A percentile compares a stretch with the other conserved stretches of the same genome.
Evolutionary conservation across 1,140 invertebrate species (phyloP).

Genomic region (Antheraea mylitta): DNA sequence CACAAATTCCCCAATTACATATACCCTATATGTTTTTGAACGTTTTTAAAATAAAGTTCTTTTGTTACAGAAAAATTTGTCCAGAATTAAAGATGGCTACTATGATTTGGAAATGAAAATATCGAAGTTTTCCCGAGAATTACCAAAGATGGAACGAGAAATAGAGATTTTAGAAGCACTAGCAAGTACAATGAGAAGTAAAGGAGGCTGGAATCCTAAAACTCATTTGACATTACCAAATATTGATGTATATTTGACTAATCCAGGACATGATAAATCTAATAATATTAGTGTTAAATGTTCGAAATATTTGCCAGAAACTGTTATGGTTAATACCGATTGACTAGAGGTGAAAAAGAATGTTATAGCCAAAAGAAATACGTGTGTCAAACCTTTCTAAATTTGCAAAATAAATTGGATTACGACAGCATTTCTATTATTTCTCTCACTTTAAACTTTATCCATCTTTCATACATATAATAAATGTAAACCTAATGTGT

Average conservation of each 20-base stretch:
- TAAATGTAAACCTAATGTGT: too few relatives aligned
- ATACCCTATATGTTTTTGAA: too few relatives aligned
- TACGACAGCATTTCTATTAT: neutral
- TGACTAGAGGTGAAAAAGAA: slow-evolving; percentile 20
- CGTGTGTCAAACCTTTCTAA: slow-evolving; percentile 18
- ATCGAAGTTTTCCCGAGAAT: slow-evolving; percentile 44
- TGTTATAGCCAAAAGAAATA: slow-evolving; percentile 18
- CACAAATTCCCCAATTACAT: too few relatives aligned
- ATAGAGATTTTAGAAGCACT: slow-evolving; percentile 53
- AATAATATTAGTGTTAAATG: neutral
- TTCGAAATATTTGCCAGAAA: neutral
- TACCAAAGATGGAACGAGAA: slow-evolving; percentile 59
- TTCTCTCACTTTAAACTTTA: neutral
- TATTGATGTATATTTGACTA: slow-evolving; percentile 24
- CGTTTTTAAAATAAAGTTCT: neutral
- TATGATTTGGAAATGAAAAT: slow-evolving; percentile 49
- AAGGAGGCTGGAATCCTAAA: slow-evolving; percentile 37
- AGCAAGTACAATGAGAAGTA: slow-evolving; percentile 38
- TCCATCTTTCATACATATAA: too few relatives aligned
- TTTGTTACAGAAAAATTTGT: slow-evolving; percentile 54
- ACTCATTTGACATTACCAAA: slow-evolving; percentile 28
- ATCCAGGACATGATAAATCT: neutral
- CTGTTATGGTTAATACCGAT: slow-evolving; percentile 10
- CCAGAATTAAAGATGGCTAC: slow-evolving; percentile 44
- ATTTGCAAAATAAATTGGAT: neutral